Percentiles rank a stretch among this genome's conserved stretches.
Conservation (phyloP, 2,888 invertebrate species). For the Eupithecia tripunctaria region DNA sequence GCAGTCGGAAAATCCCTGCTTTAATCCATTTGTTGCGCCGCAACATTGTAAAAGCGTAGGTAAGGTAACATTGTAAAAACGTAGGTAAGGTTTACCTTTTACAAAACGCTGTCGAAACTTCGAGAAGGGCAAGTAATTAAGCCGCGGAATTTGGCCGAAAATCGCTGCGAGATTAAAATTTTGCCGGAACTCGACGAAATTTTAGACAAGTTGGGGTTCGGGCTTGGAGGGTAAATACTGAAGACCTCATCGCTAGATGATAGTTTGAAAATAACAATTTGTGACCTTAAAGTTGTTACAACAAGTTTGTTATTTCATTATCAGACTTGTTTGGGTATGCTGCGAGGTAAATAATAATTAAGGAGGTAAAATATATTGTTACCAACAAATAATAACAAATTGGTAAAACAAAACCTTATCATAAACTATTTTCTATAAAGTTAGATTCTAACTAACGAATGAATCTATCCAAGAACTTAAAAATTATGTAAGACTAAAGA, state of each 20-base stretch:
- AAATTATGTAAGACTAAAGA: too few species aligned
- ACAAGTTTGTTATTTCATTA: neutral
- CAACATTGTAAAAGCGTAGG: neutral
- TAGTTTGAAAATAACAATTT: constrained; percentile 8
- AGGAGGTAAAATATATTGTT: too few species aligned
- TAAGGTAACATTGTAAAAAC: constrained; percentile 3
- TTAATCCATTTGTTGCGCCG: constrained; percentile 9
- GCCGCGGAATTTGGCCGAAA: constrained; percentile 38
- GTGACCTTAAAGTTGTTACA: neutral
- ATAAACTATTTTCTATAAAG: too few species aligned
- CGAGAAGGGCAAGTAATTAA: constrained; percentile 36
- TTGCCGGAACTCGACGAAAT: constrained; percentile 18
- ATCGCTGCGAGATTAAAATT: constrained; percentile 35
- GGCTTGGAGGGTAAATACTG: neutral
- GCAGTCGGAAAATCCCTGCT: neutral
- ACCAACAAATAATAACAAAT: too few species aligned
- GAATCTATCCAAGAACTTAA: too few species aligned
- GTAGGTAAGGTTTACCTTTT: constrained; percentile 1
- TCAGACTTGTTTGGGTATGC: neutral
- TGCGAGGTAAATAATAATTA: neutral
- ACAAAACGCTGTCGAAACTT: constrained; percentile 12
- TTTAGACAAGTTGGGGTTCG: constrained; percentile 15
- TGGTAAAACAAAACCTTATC: too few species aligned
- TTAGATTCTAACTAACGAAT: too few species aligned
- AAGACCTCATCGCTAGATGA: constrained; percentile 6